Conservation (phyloP, 2,797 vertebrate genomes). For the Helarctos malayanus region DNA sequence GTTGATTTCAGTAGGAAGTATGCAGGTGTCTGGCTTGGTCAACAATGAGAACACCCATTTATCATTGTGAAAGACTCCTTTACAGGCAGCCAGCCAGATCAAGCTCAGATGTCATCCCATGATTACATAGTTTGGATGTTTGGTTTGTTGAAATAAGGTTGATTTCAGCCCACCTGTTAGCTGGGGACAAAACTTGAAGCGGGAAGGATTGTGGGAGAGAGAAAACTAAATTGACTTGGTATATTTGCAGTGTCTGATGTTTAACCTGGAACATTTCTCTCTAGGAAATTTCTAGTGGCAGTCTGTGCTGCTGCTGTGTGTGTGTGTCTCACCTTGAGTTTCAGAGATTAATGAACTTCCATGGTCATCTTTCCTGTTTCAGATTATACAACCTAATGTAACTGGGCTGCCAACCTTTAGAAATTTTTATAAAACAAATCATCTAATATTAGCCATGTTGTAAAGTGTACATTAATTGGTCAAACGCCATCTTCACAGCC, state of each 20-base stretch:
- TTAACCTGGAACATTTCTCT: constrained; percentile 69
- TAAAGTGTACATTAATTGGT: neutral
- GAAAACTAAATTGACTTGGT: neutral
- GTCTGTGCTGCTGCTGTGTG: neutral
- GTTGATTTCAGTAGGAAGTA: constrained; percentile 45
- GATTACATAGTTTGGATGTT: constrained; percentile 83
- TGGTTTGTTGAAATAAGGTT: constrained; percentile 80
- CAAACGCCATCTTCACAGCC: neutral
- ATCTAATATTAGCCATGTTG: neutral
- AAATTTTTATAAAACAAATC: constrained; percentile 16
- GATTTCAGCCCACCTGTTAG: constrained; percentile 66
- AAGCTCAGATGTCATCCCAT: constrained; percentile 69
- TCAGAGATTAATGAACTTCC: constrained; percentile 1
- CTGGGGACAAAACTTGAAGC: constrained; percentile 5
- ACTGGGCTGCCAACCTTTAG: neutral
- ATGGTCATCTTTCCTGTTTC: neutral
- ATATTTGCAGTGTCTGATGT: constrained; percentile 64
- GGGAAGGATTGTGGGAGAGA: constrained; percentile 61
- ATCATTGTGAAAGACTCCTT: constrained; percentile 71
- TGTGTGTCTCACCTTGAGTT: neutral
- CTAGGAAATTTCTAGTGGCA: constrained; percentile 70
- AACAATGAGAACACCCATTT: constrained; percentile 67
- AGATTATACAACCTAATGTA: neutral
- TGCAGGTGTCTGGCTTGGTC: constrained; percentile 59
- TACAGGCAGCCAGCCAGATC: constrained; percentile 76